These are phyloP conservation scores for Pantherophis guttatus DNA, from an alignment of 2,113 vertebrate genomes.

Conservation along the genomic window DNA sequence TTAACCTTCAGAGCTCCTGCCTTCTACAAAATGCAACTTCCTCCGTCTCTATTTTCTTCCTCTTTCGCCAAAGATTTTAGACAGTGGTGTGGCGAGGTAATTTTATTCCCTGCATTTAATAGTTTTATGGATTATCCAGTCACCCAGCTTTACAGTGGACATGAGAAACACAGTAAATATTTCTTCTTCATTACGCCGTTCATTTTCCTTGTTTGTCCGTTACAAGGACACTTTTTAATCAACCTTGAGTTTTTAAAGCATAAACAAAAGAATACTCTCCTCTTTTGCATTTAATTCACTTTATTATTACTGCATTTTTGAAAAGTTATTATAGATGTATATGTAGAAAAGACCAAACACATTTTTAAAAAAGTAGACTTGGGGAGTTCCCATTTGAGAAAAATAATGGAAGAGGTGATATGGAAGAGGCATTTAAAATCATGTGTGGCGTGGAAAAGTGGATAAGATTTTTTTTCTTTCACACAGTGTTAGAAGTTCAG, in stretches of 20 bases:
- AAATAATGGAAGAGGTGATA: not conserved
- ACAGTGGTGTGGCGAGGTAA: not conserved
- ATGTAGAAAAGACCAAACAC: not conserved
- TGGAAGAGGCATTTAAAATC: not conserved
- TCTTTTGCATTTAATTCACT: not conserved
- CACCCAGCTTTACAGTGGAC: not conserved
- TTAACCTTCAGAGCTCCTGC: not conserved
- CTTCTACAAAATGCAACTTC: not conserved
- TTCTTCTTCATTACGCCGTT: not conserved
- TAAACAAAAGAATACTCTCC: not conserved
- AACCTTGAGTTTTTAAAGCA: not conserved
- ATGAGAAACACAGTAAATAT: not conserved
- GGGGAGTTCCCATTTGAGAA: not conserved
- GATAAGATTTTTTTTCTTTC: not conserved
- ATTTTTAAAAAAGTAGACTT: not conserved
- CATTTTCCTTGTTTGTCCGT: not conserved
- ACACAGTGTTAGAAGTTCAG: not conserved
- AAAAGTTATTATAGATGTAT: not conserved
- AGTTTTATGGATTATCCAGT: not conserved
- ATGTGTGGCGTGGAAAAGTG: not conserved
- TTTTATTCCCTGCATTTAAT: not conserved
- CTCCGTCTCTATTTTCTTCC: not conserved
- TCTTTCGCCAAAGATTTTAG: not conserved
- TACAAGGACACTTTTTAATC: not conserved
- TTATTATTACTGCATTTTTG: not conserved